phyloP scores from a whole-genome alignment of 2,888 invertebrate species.

The Empis livida region DNA sequence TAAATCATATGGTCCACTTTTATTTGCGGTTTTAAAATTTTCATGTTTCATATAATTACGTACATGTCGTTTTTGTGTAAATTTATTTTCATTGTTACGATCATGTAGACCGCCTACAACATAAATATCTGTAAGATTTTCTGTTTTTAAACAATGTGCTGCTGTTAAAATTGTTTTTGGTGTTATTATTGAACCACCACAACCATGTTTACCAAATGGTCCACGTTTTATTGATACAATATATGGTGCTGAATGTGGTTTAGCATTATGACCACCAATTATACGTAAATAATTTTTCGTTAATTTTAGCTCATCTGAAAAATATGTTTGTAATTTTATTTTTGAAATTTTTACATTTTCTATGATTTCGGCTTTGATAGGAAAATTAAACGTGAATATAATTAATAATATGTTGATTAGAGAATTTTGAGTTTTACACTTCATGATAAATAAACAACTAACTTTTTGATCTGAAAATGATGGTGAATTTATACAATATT shows the following conservation, averaged over 20 bases:
- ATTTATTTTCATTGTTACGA: constrained; percentile 17
- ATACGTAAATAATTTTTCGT: constrained; percentile 10
- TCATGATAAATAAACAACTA: too few species aligned
- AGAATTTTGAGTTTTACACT: too few species aligned
- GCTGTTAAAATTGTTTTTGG: constrained; percentile 34
- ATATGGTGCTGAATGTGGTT: constrained; percentile 34
- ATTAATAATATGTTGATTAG: too few species aligned
- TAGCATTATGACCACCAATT: constrained; percentile 31
- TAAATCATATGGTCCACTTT: constrained; percentile 38
- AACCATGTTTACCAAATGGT: constrained; percentile 23
- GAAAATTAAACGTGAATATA: too few species aligned
- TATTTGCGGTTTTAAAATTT: constrained; percentile 7
- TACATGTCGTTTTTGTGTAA: constrained; percentile 23
- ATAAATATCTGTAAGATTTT: constrained; percentile 17
- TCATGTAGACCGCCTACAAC: constrained; percentile 34
- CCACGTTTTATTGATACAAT: constrained; percentile 30
- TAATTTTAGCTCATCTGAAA: too few species aligned
- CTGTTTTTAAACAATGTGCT: constrained; percentile 27
- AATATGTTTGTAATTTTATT: too few species aligned
- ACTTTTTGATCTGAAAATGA: too few species aligned
- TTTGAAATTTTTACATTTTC: too few species aligned
- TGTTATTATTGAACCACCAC: constrained; percentile 36
- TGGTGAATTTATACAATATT: too few species aligned
- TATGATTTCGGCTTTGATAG: too few species aligned
- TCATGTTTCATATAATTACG: constrained; percentile 26